phyloP scores from a whole-genome alignment of 2,797 vertebrate species.

The Glossophaga mutica region DNA sequence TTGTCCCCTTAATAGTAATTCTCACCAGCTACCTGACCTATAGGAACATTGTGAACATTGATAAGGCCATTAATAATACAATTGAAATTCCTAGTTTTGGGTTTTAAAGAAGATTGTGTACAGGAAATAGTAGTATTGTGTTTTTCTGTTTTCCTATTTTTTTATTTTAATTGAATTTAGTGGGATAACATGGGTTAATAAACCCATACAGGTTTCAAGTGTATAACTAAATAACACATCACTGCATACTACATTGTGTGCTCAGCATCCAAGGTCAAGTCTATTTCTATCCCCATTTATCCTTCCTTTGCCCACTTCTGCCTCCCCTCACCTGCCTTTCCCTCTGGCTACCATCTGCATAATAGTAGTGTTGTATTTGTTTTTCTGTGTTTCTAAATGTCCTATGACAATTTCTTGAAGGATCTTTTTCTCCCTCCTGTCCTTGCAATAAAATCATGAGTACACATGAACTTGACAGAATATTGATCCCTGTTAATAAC shows the following conservation, averaged over 20 bases:
- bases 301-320: background rate
- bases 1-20: slow-evolving; percentile 42
- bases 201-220: background rate
- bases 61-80: slow-evolving; percentile 19
- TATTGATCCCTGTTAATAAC: slow-evolving; percentile 31
- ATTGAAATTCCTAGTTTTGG: slow-evolving; percentile 8
- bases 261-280: background rate
- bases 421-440: background rate
- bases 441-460: slow-evolving; percentile 49
- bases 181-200: background rate
- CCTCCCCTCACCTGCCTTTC: background rate
- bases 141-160: background rate
- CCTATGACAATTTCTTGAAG: background rate
- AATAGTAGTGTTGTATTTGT: background rate
- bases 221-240: background rate
- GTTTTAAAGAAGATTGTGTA: background rate
- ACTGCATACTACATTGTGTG: background rate
- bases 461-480: slow-evolving; percentile 23
- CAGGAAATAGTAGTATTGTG: background rate
- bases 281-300: background rate
- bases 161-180: background rate
- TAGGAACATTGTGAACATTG: background rate
- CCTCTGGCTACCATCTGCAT: background rate
- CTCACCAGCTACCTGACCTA: slow-evolving; percentile 17
- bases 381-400: slow-evolving; percentile 26